phyloP scores from a whole-genome alignment of 2,797 vertebrate genomes.

The Rhincodon typus region DNA sequence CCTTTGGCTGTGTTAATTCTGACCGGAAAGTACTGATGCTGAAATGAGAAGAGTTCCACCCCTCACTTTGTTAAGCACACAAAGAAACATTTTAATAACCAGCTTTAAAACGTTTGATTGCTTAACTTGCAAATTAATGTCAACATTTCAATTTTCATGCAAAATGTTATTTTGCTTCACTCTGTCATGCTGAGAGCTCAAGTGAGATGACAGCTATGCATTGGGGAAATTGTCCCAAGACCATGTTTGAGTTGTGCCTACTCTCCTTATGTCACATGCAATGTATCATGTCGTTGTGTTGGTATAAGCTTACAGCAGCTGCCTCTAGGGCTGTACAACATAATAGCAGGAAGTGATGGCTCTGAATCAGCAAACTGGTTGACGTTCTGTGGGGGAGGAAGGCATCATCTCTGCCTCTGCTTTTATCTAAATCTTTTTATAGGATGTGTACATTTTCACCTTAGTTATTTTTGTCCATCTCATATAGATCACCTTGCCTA shows the following conservation, averaged over 20 bases:
- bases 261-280: slow-evolving; percentile 15
- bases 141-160: neutral
- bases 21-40: neutral
- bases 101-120: neutral
- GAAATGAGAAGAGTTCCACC: neutral
- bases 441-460: neutral
- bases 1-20: too few species aligned
- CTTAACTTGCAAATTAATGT: neutral
- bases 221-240: neutral
- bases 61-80: neutral
- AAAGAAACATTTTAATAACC: neutral
- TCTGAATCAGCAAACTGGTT: slow-evolving; percentile 1
- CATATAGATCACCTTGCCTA: neutral
- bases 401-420: slow-evolving; percentile 10
- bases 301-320: neutral
- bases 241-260: slow-evolving; percentile 22
- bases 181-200: neutral
- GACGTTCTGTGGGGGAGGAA: neutral
- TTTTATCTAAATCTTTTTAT: neutral
- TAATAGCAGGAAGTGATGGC: neutral
- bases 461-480: neutral
- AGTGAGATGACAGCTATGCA: neutral
- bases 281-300: neutral
- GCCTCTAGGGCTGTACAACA: neutral
- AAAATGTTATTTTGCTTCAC: slow-evolving; percentile 4